Percentiles rank a stretch among this genome's conserved stretches.
Conservation (phyloP, 2,113 vertebrate species). For the Junco hyemalis region DNA sequence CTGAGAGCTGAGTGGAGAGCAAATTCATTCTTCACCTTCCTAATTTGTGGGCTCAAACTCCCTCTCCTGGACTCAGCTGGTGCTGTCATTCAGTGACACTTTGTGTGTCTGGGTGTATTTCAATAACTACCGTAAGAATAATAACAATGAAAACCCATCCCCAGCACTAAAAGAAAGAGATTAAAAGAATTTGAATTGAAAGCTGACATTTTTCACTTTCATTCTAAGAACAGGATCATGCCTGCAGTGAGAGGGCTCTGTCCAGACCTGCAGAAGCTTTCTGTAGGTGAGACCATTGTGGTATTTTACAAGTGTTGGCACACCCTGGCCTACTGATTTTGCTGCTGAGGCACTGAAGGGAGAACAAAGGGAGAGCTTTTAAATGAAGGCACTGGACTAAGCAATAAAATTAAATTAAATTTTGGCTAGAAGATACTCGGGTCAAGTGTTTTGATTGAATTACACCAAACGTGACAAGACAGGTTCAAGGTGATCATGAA, state of each 20-base stretch:
- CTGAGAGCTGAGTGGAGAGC: not conserved
- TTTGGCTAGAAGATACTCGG: not conserved
- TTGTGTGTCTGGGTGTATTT: not conserved
- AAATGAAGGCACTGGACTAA: not conserved
- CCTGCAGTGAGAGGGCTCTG: not conserved
- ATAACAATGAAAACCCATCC: not conserved
- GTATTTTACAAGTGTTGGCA: not conserved
- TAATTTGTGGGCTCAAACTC: not conserved
- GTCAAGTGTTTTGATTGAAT: not conserved
- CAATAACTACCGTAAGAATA: not conserved
- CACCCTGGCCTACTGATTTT: not conserved
- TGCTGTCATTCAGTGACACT: not conserved
- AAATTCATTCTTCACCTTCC: not conserved
- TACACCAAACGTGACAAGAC: not conserved
- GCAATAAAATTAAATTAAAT: not conserved
- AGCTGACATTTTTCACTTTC: not conserved
- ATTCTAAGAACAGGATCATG: not conserved
- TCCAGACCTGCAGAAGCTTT: not conserved
- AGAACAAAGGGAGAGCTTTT: not conserved
- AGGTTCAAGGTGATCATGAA: not conserved
- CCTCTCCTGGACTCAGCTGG: conserved; percentile 28
- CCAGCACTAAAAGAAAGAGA: not conserved
- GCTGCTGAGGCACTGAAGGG: not conserved
- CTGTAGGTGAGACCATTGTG: not conserved
- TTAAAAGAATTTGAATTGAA: not conserved